phyloP scores from a whole-genome alignment of 2,888 invertebrate genomes.

The Eupelmus urozonus region DNA sequence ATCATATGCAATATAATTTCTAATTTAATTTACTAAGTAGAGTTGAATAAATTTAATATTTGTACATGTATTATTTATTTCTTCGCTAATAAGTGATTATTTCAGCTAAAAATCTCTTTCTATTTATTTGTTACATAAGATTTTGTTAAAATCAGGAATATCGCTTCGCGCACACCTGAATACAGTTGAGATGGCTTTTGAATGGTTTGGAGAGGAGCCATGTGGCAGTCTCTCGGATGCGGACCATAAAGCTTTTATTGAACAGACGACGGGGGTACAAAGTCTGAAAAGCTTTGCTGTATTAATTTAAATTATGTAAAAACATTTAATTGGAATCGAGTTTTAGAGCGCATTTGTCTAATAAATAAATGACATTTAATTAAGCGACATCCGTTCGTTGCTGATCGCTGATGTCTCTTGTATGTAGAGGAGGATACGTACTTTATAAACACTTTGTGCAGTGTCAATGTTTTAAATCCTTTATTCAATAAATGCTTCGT shows the following conservation, averaged over 20 bases:
- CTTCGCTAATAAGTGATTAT: too few relatives aligned
- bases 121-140: constrained; percentile 32
- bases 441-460: constrained; percentile 5
- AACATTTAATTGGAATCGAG: constrained; percentile 47
- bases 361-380: constrained; percentile 37
- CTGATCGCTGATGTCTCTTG: neutral
- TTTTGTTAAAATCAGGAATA: constrained; percentile 30
- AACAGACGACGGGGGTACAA: neutral
- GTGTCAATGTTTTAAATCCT: too few relatives aligned
- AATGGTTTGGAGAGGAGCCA: constrained; percentile 53
- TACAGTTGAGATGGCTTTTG: constrained; percentile 49
- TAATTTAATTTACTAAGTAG: too few relatives aligned
- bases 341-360: constrained; percentile 15
- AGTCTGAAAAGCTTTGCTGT: neutral
- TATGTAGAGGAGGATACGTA: too few relatives aligned
- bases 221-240: constrained; percentile 45
- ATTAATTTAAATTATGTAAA: constrained; percentile 46
- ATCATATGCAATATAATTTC: too few relatives aligned
- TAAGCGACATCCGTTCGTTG: neutral
- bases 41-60: too few relatives aligned
- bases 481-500: constrained; percentile 1
- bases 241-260: constrained; percentile 52
- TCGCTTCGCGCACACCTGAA: constrained; percentile 55
- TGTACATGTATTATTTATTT: too few relatives aligned
- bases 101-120: neutral